phyloP scores from a whole-genome alignment of 2,113 vertebrate genomes.

The Trogon surrucura region DNA sequence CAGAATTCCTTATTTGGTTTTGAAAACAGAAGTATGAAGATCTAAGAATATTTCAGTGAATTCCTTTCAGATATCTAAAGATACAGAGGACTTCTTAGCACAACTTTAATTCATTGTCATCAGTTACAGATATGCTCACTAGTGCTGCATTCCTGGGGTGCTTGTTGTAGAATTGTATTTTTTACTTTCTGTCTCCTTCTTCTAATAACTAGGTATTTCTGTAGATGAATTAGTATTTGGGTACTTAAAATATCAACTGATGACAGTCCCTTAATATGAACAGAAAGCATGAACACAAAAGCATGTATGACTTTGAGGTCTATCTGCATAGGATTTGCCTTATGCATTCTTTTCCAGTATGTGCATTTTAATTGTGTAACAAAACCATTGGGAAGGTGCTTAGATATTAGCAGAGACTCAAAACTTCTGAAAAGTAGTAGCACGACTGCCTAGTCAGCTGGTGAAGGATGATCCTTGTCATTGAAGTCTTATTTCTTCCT shows the following conservation, averaged over 20 bases:
- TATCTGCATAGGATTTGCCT: not conserved
- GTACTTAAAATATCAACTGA: not conserved
- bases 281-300: not conserved
- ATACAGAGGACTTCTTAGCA: not conserved
- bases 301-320: not conserved
- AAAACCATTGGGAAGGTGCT: not conserved
- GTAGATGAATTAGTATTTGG: not conserved
- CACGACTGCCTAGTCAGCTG: not conserved
- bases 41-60: not conserved
- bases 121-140: not conserved
- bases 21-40: not conserved
- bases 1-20: not conserved
- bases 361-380: not conserved
- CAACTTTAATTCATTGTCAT: not conserved
- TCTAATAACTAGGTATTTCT: not conserved
- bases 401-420: not conserved
- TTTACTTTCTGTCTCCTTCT: not conserved
- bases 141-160: not conserved
- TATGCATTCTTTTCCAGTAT: not conserved
- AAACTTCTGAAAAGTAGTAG: not conserved
- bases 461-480: conserved; percentile 11
- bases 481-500: conserved; percentile 67
- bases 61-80: not conserved
- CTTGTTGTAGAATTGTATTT: not conserved
- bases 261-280: not conserved